Percentiles rank a stretch among this genome's conserved stretches.
phyloP scores from a whole-genome alignment of 2,797 vertebrate species.

The Pseudotriccus pelzelni region DNA sequence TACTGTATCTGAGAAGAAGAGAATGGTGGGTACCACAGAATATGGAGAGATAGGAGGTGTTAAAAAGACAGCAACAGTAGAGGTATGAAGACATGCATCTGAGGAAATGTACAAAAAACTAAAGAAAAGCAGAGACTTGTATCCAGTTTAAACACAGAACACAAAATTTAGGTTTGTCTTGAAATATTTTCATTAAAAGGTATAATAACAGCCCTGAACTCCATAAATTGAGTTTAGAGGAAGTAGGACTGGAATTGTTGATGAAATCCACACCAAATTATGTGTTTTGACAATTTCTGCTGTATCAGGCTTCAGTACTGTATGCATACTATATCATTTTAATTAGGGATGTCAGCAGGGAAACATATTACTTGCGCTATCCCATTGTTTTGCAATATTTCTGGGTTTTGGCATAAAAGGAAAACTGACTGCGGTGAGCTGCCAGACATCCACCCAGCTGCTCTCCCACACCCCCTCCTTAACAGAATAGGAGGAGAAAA shows the following conservation, averaged over 20 bases:
- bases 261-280: not conserved
- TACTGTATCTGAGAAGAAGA: not conserved
- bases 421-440: not conserved
- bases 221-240: not conserved
- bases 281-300: not conserved
- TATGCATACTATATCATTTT: not conserved
- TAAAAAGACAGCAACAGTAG: not conserved
- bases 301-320: accelerated
- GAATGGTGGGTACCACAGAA: not conserved
- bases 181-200: not conserved
- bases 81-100: not conserved
- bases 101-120: not conserved
- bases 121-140: not conserved
- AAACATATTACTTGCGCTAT: not conserved
- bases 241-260: not conserved
- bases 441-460: not conserved
- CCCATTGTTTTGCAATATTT: not conserved
- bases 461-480: not conserved
- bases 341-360: not conserved
- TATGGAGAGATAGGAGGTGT: accelerated
- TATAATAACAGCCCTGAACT: not conserved
- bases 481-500: not conserved
- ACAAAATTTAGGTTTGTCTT: not conserved
- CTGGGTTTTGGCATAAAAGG: not conserved
- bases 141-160: not conserved